Base-by-base conservation (phyloP, 2,888 invertebrate species). In the Dermolepida albohirtum region DNA sequence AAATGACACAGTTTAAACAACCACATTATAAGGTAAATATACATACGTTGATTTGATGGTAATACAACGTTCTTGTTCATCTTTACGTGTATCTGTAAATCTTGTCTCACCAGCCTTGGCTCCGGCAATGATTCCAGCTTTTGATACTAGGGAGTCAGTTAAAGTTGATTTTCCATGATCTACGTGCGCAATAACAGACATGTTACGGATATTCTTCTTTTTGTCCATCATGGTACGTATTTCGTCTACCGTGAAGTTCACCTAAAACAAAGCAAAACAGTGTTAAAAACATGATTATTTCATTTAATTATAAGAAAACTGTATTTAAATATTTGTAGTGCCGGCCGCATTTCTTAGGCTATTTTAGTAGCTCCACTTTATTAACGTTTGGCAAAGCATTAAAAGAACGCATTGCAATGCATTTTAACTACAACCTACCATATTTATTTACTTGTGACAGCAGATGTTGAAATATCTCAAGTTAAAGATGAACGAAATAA, bases 101-200 rank as follows among this genome's bases (percentile, higher is more conserved):
- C 99, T 90, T 12, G 98, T 97, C 85, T 99, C 99, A 78, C 99
- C 99, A 79, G 99, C 99, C 82, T 98, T 97, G 71, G 98, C 94
- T 75, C 95, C 94, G 79, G 99, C 98, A 83, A 99, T 99, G 84
- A 99, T 99, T 86, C 99, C 99, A 81, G 99, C 99, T 87, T 99
- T 99, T 70, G 98, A 97, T 75, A 99, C 98, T 81, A 99, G 89
- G 74, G 99, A 99, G 87, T 99, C 99, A 69, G 99, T 99, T 83
- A 99, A 86, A 68, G 99, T 99, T 76, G 99, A 98, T 87, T 99
- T 98, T 83, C 99, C 99, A 86, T 99, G 99, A 88, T 99, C 99
- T 77, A 99, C 99, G 87, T 99, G 99, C 80, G 99, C 99, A 84
- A 99, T 99, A 87, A 99, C 99, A 83, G 98, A 99, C 98, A 99